phyloP scores from a whole-genome alignment of 2,797 vertebrate species.

The Onychomys leucogaster region DNA sequence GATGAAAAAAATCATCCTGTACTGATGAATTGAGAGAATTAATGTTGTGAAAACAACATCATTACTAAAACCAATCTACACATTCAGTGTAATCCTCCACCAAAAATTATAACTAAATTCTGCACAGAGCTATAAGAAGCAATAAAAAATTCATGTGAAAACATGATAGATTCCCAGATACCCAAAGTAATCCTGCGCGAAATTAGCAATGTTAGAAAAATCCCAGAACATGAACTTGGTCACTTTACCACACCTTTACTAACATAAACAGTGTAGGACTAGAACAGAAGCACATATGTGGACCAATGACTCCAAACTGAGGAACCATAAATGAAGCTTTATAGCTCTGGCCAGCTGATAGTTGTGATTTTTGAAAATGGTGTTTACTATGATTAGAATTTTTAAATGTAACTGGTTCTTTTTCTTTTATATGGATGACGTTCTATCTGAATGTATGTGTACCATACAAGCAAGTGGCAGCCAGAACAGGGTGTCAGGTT shows the following conservation, averaged over 20 bases:
- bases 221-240: background rate
- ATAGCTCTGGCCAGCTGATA: background rate
- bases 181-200: background rate
- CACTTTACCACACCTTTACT: background rate
- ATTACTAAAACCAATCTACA: background rate
- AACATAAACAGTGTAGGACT: background rate
- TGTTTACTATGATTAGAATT: too few relatives aligned
- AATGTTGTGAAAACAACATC: too few relatives aligned
- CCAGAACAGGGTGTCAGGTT: background rate
- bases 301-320: background rate
- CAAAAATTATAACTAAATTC: background rate
- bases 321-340: background rate
- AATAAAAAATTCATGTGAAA: background rate
- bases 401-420: background rate
- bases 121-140: background rate
- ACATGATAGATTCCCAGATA: background rate
- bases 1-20: too few relatives aligned
- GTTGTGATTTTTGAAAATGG: background rate
- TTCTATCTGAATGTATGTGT: background rate
- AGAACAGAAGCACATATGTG: background rate
- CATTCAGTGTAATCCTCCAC: background rate
- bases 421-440: background rate
- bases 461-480: background rate
- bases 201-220: background rate
- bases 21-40: background rate